These are phyloP conservation scores for Cebidichthys violaceus DNA, from an alignment of 2,113 vertebrate genomes.

Conservation along the genomic window DNA sequence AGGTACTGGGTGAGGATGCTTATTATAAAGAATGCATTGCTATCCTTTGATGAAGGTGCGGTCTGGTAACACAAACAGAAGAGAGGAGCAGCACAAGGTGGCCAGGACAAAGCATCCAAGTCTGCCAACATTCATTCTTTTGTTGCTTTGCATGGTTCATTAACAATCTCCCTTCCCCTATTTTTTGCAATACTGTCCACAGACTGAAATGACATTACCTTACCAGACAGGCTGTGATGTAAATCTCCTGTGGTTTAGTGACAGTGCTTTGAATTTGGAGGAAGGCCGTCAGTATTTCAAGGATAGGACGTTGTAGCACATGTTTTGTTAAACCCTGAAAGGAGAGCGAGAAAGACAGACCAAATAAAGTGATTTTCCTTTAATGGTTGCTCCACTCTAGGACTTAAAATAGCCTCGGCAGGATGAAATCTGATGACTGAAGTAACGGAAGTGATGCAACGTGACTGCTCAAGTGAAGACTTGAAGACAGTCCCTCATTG, in stretches of 20 bases:
- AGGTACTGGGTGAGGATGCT: constrained; percentile 1
- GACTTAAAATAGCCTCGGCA: constrained; percentile 62
- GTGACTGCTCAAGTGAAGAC: constrained; percentile 56
- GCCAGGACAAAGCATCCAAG: neutral
- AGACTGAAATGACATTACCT: neutral
- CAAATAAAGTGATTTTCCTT: constrained; percentile 18
- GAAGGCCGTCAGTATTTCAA: constrained; percentile 6
- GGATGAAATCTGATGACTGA: constrained; percentile 38
- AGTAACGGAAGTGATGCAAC: constrained; percentile 75
- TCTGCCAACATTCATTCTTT: constrained; percentile 5
- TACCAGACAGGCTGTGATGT: neutral
- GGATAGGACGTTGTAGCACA: neutral
- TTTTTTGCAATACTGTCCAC: neutral
- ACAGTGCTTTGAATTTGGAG: constrained; percentile 6
- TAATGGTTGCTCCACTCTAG: constrained; percentile 6
- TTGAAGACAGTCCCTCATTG: constrained; percentile 76
- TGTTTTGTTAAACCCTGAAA: constrained; percentile 59
- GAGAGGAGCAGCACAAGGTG: neutral
- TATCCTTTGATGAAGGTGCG: neutral
- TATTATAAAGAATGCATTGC: neutral
- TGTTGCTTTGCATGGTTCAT: constrained; percentile 7
- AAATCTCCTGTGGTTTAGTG: neutral
- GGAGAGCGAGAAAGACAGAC: constrained; percentile 22
- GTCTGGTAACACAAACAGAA: constrained; percentile 8
- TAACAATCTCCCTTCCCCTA: neutral